These are phyloP conservation scores for Taeniopygia guttata DNA, from an alignment of 2,797 vertebrate species.

Conservation along the genomic window DNA sequence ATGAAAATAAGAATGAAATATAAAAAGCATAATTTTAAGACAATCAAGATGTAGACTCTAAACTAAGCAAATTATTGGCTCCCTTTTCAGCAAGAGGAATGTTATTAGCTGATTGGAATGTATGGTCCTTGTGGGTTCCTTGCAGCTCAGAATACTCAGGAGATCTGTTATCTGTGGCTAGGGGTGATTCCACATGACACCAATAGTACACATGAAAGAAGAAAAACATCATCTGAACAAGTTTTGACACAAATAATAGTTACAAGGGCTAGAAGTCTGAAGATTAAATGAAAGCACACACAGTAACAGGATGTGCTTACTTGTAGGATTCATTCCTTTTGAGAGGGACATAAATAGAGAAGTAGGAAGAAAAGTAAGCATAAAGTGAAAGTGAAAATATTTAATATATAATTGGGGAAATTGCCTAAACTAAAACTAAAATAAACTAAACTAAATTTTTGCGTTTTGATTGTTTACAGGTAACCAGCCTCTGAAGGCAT, in stretches of 20 bases:
- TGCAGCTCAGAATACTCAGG: neutral
- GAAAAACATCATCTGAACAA: neutral
- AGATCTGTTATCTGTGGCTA: neutral
- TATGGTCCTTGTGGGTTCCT: too few relatives aligned
- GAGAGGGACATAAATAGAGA: neutral
- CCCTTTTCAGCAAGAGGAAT: neutral
- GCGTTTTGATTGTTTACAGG: neutral
- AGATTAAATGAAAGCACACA: neutral
- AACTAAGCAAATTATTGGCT: neutral
- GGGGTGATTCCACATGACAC: neutral
- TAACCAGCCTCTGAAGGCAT: neutral
- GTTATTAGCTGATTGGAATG: neutral
- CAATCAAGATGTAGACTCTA: neutral
- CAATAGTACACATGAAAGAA: neutral
- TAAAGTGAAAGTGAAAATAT: neutral
- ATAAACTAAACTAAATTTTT: neutral
- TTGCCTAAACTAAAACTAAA: neutral
- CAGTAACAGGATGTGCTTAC: neutral
- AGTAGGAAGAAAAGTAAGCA: neutral
- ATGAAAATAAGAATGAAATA: neutral
- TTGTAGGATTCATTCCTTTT: neutral
- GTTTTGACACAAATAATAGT: neutral
- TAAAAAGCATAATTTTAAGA: neutral
- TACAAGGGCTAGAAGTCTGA: neutral
- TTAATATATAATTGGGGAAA: neutral